These are phyloP conservation scores for Sinocyclocheilus anophthalmus DNA, from an alignment of 2,113 vertebrate species.

Conservation along the genomic window DNA sequence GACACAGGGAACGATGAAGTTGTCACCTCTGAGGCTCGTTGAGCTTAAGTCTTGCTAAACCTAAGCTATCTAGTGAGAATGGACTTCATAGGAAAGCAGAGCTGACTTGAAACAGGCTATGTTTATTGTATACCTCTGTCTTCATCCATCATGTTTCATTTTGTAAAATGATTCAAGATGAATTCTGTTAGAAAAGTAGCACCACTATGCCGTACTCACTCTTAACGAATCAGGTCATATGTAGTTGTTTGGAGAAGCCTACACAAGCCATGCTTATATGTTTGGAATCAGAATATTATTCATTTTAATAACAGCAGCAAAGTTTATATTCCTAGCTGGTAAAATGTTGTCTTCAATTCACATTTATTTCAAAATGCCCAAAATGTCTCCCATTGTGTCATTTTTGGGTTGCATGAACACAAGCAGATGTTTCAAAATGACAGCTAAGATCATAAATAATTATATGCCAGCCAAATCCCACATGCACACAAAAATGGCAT, in stretches of 20 bases:
- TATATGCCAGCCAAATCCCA: not conserved
- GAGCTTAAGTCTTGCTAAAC: constrained; percentile 10
- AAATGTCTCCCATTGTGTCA: not conserved
- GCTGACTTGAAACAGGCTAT: not conserved
- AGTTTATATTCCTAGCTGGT: not conserved
- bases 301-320: not conserved
- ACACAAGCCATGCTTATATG: not conserved
- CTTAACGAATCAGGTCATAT: not conserved
- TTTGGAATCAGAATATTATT: not conserved
- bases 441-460: not conserved
- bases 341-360: not conserved
- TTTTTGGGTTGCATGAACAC: not conserved
- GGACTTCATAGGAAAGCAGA: constrained; percentile 16
- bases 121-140: not conserved
- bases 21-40: constrained; percentile 37
- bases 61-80: not conserved
- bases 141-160: not conserved
- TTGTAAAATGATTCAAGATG: not conserved
- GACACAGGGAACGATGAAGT: constrained; percentile 49
- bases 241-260: not conserved
- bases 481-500: not conserved
- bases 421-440: not conserved
- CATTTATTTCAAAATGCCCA: not conserved
- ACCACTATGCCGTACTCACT: not conserved
- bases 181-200: not conserved